Conservation (phyloP, 2,888 invertebrate species). For the Lochmaea capreae region DNA sequence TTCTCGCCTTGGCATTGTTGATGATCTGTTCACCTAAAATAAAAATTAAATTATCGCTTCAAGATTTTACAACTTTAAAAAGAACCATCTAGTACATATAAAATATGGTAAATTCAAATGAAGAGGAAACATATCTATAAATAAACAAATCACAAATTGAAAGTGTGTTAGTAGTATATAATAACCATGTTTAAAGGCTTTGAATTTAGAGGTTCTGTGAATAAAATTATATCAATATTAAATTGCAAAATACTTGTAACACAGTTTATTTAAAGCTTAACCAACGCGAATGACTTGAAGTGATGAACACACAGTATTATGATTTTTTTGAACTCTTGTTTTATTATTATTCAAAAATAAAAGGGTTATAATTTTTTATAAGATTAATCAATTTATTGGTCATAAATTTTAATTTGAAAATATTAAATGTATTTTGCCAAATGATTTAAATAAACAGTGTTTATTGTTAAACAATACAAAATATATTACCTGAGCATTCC, state of each 20-base stretch:
- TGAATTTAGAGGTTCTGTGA: conserved; percentile 16
- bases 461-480: neutral
- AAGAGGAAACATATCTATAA: neutral
- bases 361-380: too few relatives aligned
- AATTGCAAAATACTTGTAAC: too few relatives aligned
- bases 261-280: neutral
- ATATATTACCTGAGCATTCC: conserved; percentile 61
- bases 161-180: neutral
- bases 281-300: neutral
- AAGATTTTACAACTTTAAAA: conserved; percentile 37
- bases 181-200: conserved; percentile 10
- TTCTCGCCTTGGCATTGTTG: conserved; percentile 59
- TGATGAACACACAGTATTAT: too few relatives aligned
- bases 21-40: conserved; percentile 56
- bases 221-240: neutral
- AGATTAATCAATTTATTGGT: too few relatives aligned
- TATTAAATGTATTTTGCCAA: neutral
- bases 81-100: too few relatives aligned
- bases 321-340: too few relatives aligned
- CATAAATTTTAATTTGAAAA: neutral
- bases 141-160: neutral
- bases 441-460: neutral
- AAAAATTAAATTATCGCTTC: conserved; percentile 59
- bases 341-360: too few relatives aligned
- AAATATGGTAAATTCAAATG: too few relatives aligned